phyloP scores from a whole-genome alignment of 2,113 vertebrate species.

The Pao palembangensis region DNA sequence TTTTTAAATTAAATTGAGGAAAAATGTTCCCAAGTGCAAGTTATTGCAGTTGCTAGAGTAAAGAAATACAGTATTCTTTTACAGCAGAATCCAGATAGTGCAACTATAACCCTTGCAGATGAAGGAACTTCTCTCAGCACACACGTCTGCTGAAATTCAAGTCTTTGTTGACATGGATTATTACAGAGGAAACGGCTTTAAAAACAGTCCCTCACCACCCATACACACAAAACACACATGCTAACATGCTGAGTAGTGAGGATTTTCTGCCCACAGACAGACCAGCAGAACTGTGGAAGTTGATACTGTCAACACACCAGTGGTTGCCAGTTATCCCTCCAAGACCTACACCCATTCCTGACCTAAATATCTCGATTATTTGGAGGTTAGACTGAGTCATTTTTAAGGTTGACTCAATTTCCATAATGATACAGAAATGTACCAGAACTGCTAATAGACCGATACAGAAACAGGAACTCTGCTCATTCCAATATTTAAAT shows the following conservation, averaged over 20 bases:
- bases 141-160: conserved; percentile 13
- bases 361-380: conserved; percentile 45
- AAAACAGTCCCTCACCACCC: conserved; percentile 14
- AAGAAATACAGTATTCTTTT: neutral
- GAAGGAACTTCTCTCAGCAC: neutral
- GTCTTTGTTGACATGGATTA: conserved; percentile 30
- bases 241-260: conserved; percentile 54
- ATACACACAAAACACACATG: conserved; percentile 13
- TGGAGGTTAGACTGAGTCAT: conserved; percentile 32
- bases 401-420: conserved; percentile 26
- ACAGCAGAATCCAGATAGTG: neutral
- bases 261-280: conserved; percentile 46
- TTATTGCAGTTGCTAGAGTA: neutral
- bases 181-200: conserved; percentile 10
- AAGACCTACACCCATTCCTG: conserved; percentile 29
- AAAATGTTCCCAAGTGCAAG: neutral
- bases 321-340: conserved; percentile 12
- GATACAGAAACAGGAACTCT: conserved; percentile 42
- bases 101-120: too few species aligned
- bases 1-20: neutral
- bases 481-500: conserved; percentile 52
- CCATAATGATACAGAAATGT: conserved; percentile 44
- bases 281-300: conserved; percentile 36
- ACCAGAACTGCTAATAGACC: conserved; percentile 52
- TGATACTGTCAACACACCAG: conserved; percentile 47